phyloP scores from a whole-genome alignment of 1,140 invertebrate species.

The Drosophila jambulina region DNA sequence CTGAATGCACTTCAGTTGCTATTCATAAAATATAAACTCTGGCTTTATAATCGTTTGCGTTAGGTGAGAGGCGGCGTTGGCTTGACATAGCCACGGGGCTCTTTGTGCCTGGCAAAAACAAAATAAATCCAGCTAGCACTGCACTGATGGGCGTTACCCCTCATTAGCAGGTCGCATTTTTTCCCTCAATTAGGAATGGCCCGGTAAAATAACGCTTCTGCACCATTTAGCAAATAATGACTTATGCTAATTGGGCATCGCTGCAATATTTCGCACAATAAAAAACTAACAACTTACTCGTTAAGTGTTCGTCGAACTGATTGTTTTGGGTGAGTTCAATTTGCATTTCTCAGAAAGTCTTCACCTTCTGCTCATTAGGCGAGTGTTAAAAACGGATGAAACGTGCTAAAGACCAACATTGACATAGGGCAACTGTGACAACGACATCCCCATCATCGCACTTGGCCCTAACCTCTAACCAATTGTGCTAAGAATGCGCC shows the following conservation, averaged over 20 bases:
- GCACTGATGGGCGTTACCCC: conserved; percentile 2
- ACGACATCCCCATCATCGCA: conserved; percentile 5
- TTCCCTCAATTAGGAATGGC: conserved; percentile 17
- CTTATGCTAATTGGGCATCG: conserved; percentile 6
- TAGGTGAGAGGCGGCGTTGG: conserved; percentile 1
- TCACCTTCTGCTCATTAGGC: conserved; percentile 27
- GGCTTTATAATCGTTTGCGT: conserved; percentile 7
- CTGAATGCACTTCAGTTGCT: conserved; percentile 15
- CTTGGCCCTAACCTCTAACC: conserved; percentile 5
- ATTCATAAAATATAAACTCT: conserved; percentile 8
- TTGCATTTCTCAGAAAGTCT: conserved; percentile 7
- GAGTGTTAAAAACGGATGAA: conserved; percentile 41
- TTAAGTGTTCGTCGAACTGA: conserved; percentile 30
- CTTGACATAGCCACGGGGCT: conserved; percentile 2
- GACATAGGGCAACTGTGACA: conserved; percentile 25
- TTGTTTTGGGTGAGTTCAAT: conserved; percentile 32
- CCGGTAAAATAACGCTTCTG: conserved; percentile 19
- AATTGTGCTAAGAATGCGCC: background rate
- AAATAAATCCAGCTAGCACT: background rate
- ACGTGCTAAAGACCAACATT: conserved; percentile 52
- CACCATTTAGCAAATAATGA: conserved; percentile 16
- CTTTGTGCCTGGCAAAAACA: background rate
- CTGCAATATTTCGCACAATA: conserved; percentile 32
- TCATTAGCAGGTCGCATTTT: conserved; percentile 16
- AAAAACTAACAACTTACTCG: conserved; percentile 11